Percentiles rank a stretch among this genome's conserved stretches.
Evolutionary conservation across 2,888 invertebrate genomes (phyloP).

Genomic region (Agriopis aurantiaria): DNA sequence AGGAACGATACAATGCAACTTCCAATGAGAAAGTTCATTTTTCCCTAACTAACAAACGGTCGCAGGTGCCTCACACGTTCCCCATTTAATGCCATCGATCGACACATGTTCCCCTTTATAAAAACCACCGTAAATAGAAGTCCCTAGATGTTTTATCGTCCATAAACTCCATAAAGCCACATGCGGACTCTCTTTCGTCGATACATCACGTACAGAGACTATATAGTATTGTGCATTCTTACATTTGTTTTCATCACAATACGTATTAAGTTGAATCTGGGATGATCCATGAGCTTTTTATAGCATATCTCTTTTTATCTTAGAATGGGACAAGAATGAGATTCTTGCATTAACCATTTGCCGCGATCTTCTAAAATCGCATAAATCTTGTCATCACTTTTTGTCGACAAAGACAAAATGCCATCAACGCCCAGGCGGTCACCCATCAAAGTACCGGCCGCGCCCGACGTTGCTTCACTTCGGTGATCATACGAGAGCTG

Average conservation of each 20-base stretch:
- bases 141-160: slow-evolving; percentile 79
- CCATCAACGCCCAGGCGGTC: too few relatives aligned
- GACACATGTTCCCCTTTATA: slow-evolving; percentile 60
- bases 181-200: slow-evolving; percentile 69
- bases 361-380: too few relatives aligned
- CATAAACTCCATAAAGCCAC: slow-evolving; percentile 80
- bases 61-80: slow-evolving; percentile 64
- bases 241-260: slow-evolving; percentile 45
- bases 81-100: slow-evolving; percentile 71
- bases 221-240: slow-evolving; percentile 36
- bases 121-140: slow-evolving; percentile 79
- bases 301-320: not conserved
- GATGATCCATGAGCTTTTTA: not conserved
- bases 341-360: too few relatives aligned
- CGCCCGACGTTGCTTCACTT: too few relatives aligned
- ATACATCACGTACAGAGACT: slow-evolving; percentile 71
- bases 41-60: slow-evolving; percentile 38
- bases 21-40: slow-evolving; percentile 33
- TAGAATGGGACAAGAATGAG: not conserved
- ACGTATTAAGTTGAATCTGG: slow-evolving; percentile 46
- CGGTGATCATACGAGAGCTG: too few relatives aligned
- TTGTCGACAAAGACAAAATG: too few relatives aligned
- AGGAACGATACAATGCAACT: not conserved
- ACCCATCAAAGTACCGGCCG: too few relatives aligned
- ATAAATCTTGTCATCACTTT: too few relatives aligned